Percentiles rank a stretch among this genome's conserved stretches.
phyloP scores from a whole-genome alignment of 2,888 invertebrate genomes.

The Trilocha varians region DNA sequence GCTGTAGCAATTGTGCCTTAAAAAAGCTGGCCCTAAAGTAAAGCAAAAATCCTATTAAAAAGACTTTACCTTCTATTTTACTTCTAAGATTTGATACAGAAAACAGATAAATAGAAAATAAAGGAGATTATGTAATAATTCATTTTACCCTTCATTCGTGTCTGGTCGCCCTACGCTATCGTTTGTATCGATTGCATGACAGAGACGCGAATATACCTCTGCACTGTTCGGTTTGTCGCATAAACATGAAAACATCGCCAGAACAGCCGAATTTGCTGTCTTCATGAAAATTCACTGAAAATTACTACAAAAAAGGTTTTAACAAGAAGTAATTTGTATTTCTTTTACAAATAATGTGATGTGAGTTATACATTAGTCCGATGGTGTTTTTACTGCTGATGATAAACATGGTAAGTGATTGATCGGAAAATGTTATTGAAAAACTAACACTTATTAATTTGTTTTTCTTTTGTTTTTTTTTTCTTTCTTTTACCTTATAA shows the following conservation, averaged over 20 bases:
- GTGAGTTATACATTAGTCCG: too few species aligned
- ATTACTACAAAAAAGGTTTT: not conserved
- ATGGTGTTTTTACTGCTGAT: too few species aligned
- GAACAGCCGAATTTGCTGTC: slow-evolving; percentile 29
- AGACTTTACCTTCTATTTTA: too few species aligned
- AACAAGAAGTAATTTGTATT: not conserved
- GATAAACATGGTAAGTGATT: slow-evolving; percentile 27
- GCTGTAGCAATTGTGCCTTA: too few species aligned
- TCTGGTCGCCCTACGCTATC: slow-evolving; percentile 44
- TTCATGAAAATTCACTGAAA: slow-evolving; percentile 10
- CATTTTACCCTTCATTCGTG: not conserved
- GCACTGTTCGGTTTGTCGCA: slow-evolving; percentile 57
- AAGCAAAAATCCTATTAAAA: too few species aligned
- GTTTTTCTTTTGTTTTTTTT: too few species aligned
- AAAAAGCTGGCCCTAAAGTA: too few species aligned
- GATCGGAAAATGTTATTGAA: too few species aligned
- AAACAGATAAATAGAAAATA: too few species aligned
- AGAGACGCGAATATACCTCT: slow-evolving; percentile 43
- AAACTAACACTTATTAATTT: too few species aligned
- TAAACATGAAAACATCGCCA: slow-evolving; percentile 56
- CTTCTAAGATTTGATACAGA: too few species aligned
- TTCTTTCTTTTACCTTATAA: too few species aligned
- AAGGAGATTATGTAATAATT: not conserved
- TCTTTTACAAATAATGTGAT: slow-evolving; percentile 14
- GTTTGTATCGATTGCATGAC: slow-evolving; percentile 58